Percentiles rank a stretch among this genome's conserved stretches.
phyloP scores from a whole-genome alignment of 2,113 vertebrate species.

The Passer domesticus region DNA sequence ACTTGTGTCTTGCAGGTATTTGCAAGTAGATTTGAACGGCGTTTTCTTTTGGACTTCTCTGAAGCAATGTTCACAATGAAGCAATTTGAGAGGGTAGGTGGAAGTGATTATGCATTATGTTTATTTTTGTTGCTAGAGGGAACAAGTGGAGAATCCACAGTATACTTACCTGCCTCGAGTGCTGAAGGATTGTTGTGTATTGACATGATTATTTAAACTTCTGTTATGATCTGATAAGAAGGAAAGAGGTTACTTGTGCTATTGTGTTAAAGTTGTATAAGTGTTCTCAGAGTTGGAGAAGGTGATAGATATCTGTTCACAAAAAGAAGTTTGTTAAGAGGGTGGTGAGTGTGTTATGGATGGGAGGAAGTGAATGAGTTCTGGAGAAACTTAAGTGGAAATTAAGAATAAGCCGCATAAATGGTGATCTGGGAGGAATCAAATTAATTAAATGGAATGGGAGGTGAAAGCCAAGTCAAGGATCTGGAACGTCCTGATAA shows the following conservation, averaged over 20 bases:
- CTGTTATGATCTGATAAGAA: neutral
- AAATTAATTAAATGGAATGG: neutral
- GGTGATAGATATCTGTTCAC: neutral
- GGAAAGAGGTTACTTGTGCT: neutral
- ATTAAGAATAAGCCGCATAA: neutral
- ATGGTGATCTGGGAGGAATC: neutral
- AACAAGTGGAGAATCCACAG: neutral
- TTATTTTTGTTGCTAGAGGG: neutral
- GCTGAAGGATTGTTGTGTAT: neutral
- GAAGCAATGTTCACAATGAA: constrained; percentile 90
- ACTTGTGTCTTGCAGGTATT: constrained; percentile 79
- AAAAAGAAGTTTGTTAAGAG: neutral
- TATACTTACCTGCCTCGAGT: neutral
- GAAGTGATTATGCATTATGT: neutral
- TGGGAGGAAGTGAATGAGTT: neutral
- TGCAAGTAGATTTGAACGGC: constrained; percentile 74
- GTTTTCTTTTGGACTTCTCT: constrained; percentile 84
- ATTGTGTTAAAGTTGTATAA: neutral
- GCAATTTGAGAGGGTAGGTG: constrained; percentile 89
- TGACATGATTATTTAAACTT: neutral
- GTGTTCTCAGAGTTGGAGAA: neutral
- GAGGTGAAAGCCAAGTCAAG: neutral
- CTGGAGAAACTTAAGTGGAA: neutral
- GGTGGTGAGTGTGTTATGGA: neutral
- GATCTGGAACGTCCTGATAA: neutral